Percentiles rank a stretch among this genome's conserved stretches.
phyloP scores from a whole-genome alignment of 2,888 invertebrate genomes.

The Oxycera nigricornis region DNA sequence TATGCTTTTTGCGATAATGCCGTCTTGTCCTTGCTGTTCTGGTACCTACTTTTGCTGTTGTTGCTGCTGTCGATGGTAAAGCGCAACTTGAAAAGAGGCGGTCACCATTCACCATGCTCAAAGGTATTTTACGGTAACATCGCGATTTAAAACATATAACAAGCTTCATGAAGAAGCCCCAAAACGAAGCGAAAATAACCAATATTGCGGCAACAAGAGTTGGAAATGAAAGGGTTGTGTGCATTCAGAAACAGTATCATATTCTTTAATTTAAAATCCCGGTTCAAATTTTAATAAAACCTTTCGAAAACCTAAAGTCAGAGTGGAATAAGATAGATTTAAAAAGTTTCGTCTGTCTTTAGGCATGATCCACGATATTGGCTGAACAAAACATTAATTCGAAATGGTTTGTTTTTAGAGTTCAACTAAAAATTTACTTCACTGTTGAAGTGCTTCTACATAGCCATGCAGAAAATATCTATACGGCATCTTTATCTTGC shows the following conservation, averaged over 20 bases:
- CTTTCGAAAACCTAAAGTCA: too few species aligned
- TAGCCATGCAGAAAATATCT: too few species aligned
- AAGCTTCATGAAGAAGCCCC: slow-evolving; percentile 14
- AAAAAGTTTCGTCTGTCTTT: too few species aligned
- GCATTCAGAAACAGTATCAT: neutral
- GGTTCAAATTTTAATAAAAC: too few species aligned
- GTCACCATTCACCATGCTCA: neutral
- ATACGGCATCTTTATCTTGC: too few species aligned
- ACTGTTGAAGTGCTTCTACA: too few species aligned
- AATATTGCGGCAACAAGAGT: neutral
- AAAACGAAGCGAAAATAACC: neutral
- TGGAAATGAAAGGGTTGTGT: too few species aligned
- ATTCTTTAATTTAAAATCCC: neutral
- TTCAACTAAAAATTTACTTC: too few species aligned
- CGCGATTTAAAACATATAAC: slow-evolving; percentile 16
- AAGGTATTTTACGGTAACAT: slow-evolving; percentile 25
- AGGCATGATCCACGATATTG: too few species aligned
- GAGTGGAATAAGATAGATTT: too few species aligned
- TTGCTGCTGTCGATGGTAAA: neutral
- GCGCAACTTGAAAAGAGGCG: slow-evolving; percentile 25
- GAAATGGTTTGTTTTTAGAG: too few species aligned
- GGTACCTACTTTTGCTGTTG: neutral
- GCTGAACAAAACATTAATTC: too few species aligned
- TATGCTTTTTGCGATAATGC: slow-evolving; percentile 32
- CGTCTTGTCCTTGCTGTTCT: slow-evolving; percentile 1